Base-by-base conservation (phyloP, 2,888 invertebrate genomes). In the Cerceris rybyensis region DNA sequence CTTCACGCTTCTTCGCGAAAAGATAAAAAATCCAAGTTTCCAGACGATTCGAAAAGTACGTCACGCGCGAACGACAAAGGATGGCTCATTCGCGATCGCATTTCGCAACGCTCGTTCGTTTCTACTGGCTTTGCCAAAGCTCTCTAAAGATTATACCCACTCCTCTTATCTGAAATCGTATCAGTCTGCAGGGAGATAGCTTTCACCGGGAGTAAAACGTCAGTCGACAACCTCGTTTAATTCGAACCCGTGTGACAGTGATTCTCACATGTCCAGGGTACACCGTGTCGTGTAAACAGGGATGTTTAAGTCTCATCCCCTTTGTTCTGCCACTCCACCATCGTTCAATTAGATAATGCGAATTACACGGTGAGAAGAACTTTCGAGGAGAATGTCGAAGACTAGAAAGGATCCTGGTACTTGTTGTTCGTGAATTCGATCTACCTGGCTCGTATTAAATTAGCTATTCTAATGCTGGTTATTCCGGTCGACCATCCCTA, bases 321-420 rank as follows among this genome's bases (percentile, higher is more conserved):
- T 39, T 42, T 59, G 39, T 41, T 59, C 41, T n/a, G 39, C 6
- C 54, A 8, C 57, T 39, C 50, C 57, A 59, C 67, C 74, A 75
- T 79, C 71, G 67, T 70, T 71, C 82, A 84, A 86, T 86, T 86
- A 85, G 82, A 80, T 85, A 83, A 85, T 82, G 85, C 75, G 80
- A 69, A 76, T 75, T 66, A 68, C 46, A 71, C 64, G 39, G 57
- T 49, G 70, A 49, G 54, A 64, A 17, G 71, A 82, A 75, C 67
- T 60, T 55, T 61, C 63, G 46, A 28, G n/a, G 39, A 41, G 60
- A 54, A 17, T 42, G 43, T 54, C 43, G 17, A 55, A 11, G 50
- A 28, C 49, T 13, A 46, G 16, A 16, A 66, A 43, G 17, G 46
- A 28, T 28, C 28, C 28, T 28, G 28, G 28, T 28, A 4, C 4